Base-by-base conservation (phyloP, 2,113 vertebrate genomes). In the Manacus vitellinus region DNA sequence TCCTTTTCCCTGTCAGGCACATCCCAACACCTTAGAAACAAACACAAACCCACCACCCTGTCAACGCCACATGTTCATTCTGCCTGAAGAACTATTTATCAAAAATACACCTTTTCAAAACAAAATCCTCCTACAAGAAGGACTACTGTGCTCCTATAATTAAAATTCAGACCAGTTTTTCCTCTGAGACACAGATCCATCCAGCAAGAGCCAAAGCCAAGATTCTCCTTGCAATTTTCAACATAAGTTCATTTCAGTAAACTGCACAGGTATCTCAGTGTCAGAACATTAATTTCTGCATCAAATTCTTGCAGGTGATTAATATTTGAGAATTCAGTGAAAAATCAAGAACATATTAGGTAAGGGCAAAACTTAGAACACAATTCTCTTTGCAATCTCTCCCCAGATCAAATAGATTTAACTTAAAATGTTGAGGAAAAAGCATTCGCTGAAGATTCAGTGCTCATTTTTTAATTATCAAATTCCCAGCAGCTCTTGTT, bases 61-160 rank as follows among this genome's bases (percentile, higher is more conserved):
- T 41, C 28, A 5, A 1, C 2, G 5, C 35, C 80, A 12, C 1
- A 6, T 7, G 37, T 15, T 33, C n/a, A 10, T 46, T 4, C 6
- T 18, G 35, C 37, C 71, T 4, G 4, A 44, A n/a, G 28, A 68
- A 47, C 5, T 35, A 9, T 23, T 90, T 23, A 49, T 33, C 27
- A 47, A 62, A 75, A 86, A 75, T 21, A 8, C n/a, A 31, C 9
- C 14, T 49, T 80, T 84, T 54, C 27, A 11, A 65, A 71, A 15
- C 16, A 51, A 51, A 54, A 52, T 1, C 15, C 18, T 65, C 18
- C 37, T 28, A 19, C 6, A 20, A 39, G 14, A 15, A 74, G 13
- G 41, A 47, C 27, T 13, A 9, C 8, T 1, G 15, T 22, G 6
- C 41, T 70, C n/a, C 37, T 77, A 0, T 6, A 65, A 16, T 41